Percentiles rank a stretch among this genome's conserved stretches.
These are phyloP conservation scores for Anas flavirostris DNA, from an alignment of 2,797 vertebrate species.

Conservation along the genomic window DNA sequence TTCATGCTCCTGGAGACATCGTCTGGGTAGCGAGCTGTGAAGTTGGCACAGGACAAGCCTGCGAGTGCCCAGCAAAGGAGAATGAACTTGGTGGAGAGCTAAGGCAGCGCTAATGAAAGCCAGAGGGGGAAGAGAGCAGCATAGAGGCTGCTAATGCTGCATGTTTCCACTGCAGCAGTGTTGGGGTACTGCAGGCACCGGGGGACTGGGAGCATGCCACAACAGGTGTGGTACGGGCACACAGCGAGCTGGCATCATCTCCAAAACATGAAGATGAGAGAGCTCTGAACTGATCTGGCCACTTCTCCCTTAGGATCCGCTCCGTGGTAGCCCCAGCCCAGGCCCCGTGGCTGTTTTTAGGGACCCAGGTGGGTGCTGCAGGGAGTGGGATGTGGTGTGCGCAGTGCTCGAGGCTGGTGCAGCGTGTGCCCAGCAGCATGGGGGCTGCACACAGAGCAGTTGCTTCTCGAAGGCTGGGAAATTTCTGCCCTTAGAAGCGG, in stretches of 20 bases:
- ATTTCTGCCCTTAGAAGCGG: not conserved
- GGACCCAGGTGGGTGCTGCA: not conserved
- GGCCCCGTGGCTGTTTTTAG: not conserved
- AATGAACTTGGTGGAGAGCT: not conserved
- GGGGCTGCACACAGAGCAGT: not conserved
- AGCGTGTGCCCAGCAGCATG: not conserved
- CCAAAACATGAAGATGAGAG: not conserved
- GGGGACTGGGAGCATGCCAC: not conserved
- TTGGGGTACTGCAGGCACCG: not conserved
- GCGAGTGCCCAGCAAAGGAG: not conserved
- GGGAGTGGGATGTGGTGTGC: rapidly evolving
- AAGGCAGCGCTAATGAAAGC: not conserved
- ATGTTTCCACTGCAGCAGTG: not conserved
- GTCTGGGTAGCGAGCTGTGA: not conserved
- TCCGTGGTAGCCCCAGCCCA: not conserved
- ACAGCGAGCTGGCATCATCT: not conserved
- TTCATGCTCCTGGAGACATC: not conserved
- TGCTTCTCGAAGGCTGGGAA: not conserved
- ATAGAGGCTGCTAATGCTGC: not conserved
- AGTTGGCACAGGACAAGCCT: not conserved
- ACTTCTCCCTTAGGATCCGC: not conserved
- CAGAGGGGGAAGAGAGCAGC: not conserved
- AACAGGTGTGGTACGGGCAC: not conserved
- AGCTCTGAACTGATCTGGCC: not conserved
- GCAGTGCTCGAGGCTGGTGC: not conserved